Evolutionary conservation across 2,797 vertebrate species (phyloP).

Genomic region (Microchirus variegatus): DNA sequence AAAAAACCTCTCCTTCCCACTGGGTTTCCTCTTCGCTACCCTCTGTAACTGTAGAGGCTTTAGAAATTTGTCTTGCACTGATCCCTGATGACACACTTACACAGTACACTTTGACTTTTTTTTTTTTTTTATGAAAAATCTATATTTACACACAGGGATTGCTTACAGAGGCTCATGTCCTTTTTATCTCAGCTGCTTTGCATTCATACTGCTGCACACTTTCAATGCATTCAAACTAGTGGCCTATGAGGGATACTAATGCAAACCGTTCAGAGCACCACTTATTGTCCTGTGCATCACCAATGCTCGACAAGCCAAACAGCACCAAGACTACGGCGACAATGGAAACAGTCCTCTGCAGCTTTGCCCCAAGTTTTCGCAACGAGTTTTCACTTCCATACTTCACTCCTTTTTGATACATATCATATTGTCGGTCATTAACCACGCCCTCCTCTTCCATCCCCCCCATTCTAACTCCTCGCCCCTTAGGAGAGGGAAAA

Average conservation of each 20-base stretch:
- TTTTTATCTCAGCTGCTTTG: slow-evolving; percentile 55
- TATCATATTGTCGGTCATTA: slow-evolving; percentile 71
- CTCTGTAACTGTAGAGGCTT: slow-evolving; percentile 37
- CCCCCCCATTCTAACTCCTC: slow-evolving; percentile 53
- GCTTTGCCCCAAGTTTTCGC: slow-evolving; percentile 19
- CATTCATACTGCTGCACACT: slow-evolving; percentile 55
- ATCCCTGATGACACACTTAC: slow-evolving; percentile 61
- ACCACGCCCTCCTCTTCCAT: slow-evolving; percentile 42
- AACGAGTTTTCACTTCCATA: slow-evolving; percentile 49
- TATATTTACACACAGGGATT: slow-evolving; percentile 64
- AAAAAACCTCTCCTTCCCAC: slow-evolving; percentile 52
- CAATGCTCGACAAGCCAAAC: slow-evolving; percentile 62
- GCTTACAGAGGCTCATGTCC: slow-evolving; percentile 45
- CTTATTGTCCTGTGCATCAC: slow-evolving; percentile 66
- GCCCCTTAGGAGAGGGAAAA: slow-evolving; percentile 72
- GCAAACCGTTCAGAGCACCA: slow-evolving; percentile 60
- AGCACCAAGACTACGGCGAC: slow-evolving; percentile 37
- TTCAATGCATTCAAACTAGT: slow-evolving; percentile 62
- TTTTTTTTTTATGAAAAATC: slow-evolving; percentile 50
- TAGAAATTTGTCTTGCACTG: slow-evolving; percentile 23
- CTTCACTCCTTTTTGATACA: slow-evolving; percentile 64
- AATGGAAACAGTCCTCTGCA: slow-evolving; percentile 43
- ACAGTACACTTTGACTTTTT: slow-evolving; percentile 49
- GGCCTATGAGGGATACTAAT: slow-evolving; percentile 66
- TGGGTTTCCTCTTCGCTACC: slow-evolving; percentile 45